Evolutionary conservation across 1,140 invertebrate genomes (phyloP).

Genomic region (Rhagoletis pomonella): DNA sequence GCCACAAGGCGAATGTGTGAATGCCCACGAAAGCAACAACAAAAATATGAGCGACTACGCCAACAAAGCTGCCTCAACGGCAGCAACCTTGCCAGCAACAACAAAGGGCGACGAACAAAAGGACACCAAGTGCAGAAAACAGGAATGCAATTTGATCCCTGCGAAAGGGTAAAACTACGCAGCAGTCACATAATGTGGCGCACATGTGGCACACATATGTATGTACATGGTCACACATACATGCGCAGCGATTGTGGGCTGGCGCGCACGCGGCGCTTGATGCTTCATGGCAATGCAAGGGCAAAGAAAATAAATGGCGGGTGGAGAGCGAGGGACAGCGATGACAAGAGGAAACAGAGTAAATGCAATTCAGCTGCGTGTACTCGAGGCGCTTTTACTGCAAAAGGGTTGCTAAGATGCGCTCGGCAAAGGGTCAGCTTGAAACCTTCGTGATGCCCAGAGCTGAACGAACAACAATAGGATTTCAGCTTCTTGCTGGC

Average conservation of each 20-base stretch:
- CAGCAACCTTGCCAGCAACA: constrained; percentile 17
- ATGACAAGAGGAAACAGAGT: not conserved
- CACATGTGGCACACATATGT: not conserved
- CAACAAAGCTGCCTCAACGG: constrained; percentile 33
- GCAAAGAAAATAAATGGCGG: not conserved
- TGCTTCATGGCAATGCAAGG: constrained; percentile 4
- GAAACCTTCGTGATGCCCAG: not conserved
- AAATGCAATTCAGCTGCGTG: constrained; percentile 14
- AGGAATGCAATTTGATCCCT: constrained; percentile 54
- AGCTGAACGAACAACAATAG: not conserved
- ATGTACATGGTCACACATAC: not conserved
- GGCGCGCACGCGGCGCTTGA: constrained; percentile 18
- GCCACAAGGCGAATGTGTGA: constrained; percentile 46
- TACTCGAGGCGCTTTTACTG: not conserved
- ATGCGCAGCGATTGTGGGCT: not conserved
- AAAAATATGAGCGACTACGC: not conserved
- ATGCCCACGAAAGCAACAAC: constrained; percentile 14
- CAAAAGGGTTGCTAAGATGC: not conserved
- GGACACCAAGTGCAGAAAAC: constrained; percentile 54
- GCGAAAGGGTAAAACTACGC: constrained; percentile 41
- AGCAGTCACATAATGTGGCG: constrained; percentile 2
- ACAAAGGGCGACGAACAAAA: constrained; percentile 49
- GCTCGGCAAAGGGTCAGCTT: not conserved
- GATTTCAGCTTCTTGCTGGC: not conserved
- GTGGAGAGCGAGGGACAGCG: not conserved